Base-by-base conservation (phyloP, 2,113 vertebrate species). In the Sorex fumeus region DNA sequence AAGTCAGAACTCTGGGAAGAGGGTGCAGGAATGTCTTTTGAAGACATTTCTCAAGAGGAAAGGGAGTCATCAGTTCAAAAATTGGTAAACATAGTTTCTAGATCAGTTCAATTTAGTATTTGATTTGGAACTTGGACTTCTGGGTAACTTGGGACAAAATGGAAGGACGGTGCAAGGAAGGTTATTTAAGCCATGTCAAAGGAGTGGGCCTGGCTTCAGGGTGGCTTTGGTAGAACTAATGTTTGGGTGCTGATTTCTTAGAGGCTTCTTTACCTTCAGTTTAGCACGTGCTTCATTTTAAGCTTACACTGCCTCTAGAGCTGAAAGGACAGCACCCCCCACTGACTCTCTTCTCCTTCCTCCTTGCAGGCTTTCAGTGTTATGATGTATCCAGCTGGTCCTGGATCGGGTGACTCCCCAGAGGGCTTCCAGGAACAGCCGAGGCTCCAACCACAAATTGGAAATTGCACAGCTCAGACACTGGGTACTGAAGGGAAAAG, bases 341-440 rank as follows among this genome's bases (percentile, higher is more conserved):
- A 78, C 91, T 92, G 77, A 96, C 62, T 50, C 30, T 91, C 36
- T 66, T 91, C 36, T 66, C 27, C 81, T 92, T 83, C 75, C 81
- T 89, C 66, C 77, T 93, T 71, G 77, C 15, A 96, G 95, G 72
- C 66, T 92, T 79, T 81, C 86, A 81, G 86, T 87, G 72, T 91
- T 60, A 96, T n/a, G 95, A 96, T 97, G 96, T 82, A 96, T 18
- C 91, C 96, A 75, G 94, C 93, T 66, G 94, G 95, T 87, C 96
- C 95, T 83, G 93, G 92, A 85, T 97, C 93, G 62, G 95, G 96
- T 84, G 95, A 96, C 86, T 95, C 93, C 62, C 94, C 96, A 28
- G 95, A 94, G 47, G 93, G 91, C 95, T 96, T 95, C 79, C 78
- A 94, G 9, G 96, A 95, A 86, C 96, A 84, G 74, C 85, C 74